Evolutionary conservation across 2,797 vertebrate genomes (phyloP).

Genomic region (Melanotaenia parkinsoni): DNA sequence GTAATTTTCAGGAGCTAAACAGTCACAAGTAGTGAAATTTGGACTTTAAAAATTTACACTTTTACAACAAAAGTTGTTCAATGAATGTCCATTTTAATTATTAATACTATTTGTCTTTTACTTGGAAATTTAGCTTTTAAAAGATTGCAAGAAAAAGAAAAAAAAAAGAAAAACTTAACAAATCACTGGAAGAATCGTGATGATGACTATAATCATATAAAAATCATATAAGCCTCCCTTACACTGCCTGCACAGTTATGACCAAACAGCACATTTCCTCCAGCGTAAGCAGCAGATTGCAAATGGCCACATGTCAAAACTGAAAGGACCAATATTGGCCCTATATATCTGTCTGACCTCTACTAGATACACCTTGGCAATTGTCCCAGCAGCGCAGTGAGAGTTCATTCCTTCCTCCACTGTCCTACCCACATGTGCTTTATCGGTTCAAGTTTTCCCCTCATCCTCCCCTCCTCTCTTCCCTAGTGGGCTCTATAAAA

Average conservation of each 20-base stretch:
- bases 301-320: slow-evolving; percentile 25
- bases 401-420: slow-evolving; percentile 87
- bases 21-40: too few species aligned
- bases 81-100: background rate
- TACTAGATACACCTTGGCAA: slow-evolving; percentile 59
- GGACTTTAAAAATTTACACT: too few species aligned
- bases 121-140: background rate
- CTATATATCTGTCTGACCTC: slow-evolving; percentile 8
- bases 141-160: background rate
- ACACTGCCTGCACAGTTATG: slow-evolving; percentile 50
- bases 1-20: too few species aligned
- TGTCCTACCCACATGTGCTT: slow-evolving; percentile 88
- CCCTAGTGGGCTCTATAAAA: slow-evolving; percentile 86
- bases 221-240: slow-evolving; percentile 46
- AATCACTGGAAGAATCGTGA: slow-evolving; percentile 21
- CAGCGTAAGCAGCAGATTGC: slow-evolving; percentile 15
- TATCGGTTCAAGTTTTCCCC: slow-evolving; percentile 83
- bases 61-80: background rate
- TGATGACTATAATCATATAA: slow-evolving; percentile 48
- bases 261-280: slow-evolving; percentile 44
- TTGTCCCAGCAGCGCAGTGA: slow-evolving; percentile 77
- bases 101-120: background rate
- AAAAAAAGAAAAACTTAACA: slow-evolving; percentile 20
- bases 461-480: slow-evolving; percentile 48
- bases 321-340: slow-evolving; percentile 14